phyloP scores from a whole-genome alignment of 2,797 vertebrate species.

The Sarcoramphus papa region DNA sequence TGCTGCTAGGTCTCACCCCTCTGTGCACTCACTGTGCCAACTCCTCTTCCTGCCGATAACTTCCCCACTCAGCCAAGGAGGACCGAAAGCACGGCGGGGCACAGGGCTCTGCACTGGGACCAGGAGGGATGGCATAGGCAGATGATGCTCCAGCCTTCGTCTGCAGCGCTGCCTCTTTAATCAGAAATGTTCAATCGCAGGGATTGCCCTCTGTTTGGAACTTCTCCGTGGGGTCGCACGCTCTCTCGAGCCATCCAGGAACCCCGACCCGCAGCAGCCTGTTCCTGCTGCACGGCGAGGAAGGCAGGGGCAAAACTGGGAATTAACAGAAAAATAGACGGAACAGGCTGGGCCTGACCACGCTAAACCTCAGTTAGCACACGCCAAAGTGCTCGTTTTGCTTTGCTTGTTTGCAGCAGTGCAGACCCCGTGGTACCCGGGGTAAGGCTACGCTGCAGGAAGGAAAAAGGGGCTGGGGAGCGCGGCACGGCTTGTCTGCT shows the following conservation, averaged over 20 bases:
- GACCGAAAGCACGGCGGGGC: not conserved
- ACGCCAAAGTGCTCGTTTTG: not conserved
- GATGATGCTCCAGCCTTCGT: not conserved
- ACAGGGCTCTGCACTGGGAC: not conserved
- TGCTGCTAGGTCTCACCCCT: too few species aligned
- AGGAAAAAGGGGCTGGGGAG: not conserved
- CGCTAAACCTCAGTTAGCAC: too few species aligned
- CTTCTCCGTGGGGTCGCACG: fast-evolving
- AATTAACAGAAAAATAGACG: not conserved
- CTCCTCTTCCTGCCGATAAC: fast-evolving
- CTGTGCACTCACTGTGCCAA: fast-evolving
- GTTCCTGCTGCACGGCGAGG: fast-evolving
- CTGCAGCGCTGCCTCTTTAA: not conserved
- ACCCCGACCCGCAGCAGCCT: not conserved
- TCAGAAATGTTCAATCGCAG: too few species aligned
- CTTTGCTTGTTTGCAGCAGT: not conserved
- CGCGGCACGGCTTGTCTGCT: fast-evolving
- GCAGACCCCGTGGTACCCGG: fast-evolving
- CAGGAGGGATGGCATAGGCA: fast-evolving
- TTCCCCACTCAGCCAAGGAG: too few species aligned
- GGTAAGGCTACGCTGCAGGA: too few species aligned
- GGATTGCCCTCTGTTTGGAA: fast-evolving
- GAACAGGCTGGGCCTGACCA: fast-evolving
- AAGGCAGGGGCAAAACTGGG: too few species aligned
- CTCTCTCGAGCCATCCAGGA: too few species aligned